These are phyloP conservation scores for Vidua macroura DNA, from an alignment of 2,113 vertebrate genomes.

Conservation along the genomic window DNA sequence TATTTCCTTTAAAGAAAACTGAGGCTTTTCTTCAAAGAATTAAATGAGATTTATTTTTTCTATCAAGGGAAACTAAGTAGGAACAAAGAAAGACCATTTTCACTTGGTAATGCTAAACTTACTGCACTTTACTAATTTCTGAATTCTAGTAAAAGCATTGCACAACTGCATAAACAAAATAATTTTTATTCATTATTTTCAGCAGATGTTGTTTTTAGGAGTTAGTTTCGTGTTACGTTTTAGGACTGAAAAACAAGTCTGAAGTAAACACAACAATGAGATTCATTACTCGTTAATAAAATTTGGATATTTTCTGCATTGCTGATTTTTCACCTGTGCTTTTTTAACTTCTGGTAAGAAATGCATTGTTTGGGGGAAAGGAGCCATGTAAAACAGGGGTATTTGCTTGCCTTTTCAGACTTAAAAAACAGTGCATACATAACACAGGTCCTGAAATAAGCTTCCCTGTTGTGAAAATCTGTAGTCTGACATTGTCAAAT, in stretches of 20 bases:
- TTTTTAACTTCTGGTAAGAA: neutral
- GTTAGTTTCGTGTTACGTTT: neutral
- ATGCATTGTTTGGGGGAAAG: neutral
- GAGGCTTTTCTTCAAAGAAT: neutral
- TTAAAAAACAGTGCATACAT: neutral
- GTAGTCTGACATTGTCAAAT: neutral
- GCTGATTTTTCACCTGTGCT: neutral
- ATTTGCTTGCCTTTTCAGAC: neutral
- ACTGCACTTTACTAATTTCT: neutral
- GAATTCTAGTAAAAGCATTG: neutral
- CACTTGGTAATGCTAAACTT: neutral
- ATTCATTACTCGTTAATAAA: neutral
- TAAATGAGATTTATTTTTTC: neutral
- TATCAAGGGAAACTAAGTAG: neutral
- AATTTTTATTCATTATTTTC: neutral
- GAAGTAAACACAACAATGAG: neutral
- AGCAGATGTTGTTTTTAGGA: neutral
- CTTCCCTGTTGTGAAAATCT: neutral
- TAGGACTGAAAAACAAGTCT: neutral
- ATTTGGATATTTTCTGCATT: neutral
- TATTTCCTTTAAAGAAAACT: neutral
- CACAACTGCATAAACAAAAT: neutral
- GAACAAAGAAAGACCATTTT: neutral
- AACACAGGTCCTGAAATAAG: neutral
- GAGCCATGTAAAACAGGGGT: neutral